Evolutionary conservation across 2,113 vertebrate genomes (phyloP), one percentile per base, ranked within the genome.

Genomic region (Agelaius phoeniceus): DNA sequence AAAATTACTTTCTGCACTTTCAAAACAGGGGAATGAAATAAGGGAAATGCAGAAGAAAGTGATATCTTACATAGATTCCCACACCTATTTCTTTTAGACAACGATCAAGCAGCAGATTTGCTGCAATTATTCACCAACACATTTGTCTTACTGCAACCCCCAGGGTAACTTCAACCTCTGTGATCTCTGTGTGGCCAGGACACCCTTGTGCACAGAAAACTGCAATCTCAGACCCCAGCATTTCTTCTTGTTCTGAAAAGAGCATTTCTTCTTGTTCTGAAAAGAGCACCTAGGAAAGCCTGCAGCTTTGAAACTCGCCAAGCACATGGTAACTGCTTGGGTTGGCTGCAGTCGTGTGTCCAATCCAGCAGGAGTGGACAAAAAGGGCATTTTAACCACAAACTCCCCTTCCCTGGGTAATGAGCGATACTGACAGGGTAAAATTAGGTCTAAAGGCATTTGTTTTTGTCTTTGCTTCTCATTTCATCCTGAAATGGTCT

Each of bases 1-100:
- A 76, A 97, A 97, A 97, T 77, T 80, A 57, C 81, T 69, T 95
- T 82, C 77, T 92, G 26, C 33, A 20, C 55, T 91, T 93, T 61
- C 68, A 80, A 87, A 95, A 54, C 33, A 35, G 46, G 11, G 4
- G 46, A 68, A 76, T 61, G 33, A 66, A 65, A 83, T 28, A 49
- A 67, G 55, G 66, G 15, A 94, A 96, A 89, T 68, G 54, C 65
- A 92, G 49, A 63, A 93, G 62, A 96, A 96, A 93, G 67, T 24
- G 43, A 23, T 81, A 37, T 44, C 84, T 95, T 69, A 16, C 19
- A 26, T 1, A 58, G 57, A 57, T 10, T 43, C 7, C 14, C 31
- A 46, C 55, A 73, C 23, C 33, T 74, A 54, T 51, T 89, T 84
- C 43, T 84, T 39, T 49, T 37, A 33, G 43, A 8, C 41, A 68